A percentile compares a stretch with the other conserved stretches of the same genome.
Conservation (phyloP, 1,140 invertebrate species). For the Nebria ingens region DNA sequence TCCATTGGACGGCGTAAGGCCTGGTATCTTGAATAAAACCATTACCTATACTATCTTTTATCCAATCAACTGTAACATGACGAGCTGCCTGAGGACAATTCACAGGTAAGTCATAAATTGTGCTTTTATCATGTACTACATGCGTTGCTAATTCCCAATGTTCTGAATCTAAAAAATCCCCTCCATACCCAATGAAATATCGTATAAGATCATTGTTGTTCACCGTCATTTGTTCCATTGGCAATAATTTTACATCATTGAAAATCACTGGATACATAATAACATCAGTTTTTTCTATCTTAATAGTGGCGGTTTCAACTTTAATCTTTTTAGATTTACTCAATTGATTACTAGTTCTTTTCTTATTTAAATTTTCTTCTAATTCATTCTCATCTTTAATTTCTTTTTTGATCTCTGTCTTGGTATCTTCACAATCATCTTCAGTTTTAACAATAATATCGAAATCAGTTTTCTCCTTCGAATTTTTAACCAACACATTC, state of each 20-base stretch:
- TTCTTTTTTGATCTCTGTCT: conserved; percentile 19
- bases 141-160: conserved; percentile 35
- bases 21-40: conserved; percentile 34
- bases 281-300: conserved; percentile 10
- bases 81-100: conserved; percentile 32
- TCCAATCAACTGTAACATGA: conserved; percentile 42
- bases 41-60: conserved; percentile 37
- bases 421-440: conserved; percentile 28
- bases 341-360: conserved; percentile 12
- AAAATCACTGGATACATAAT: background rate
- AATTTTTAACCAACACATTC: conserved; percentile 50
- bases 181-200: conserved; percentile 43
- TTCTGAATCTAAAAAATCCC: conserved; percentile 33
- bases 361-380: conserved; percentile 13
- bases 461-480: conserved; percentile 55
- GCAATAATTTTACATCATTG: conserved; percentile 14
- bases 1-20: conserved; percentile 35
- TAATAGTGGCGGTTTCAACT: background rate
- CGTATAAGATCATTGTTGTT: conserved; percentile 19
- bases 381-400: conserved; percentile 12
- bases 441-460: conserved; percentile 43
- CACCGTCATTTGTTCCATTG: conserved; percentile 12
- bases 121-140: conserved; percentile 37
- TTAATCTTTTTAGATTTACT: conserved; percentile 14
- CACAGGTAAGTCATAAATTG: conserved; percentile 26